Base-by-base conservation (phyloP, 2,797 vertebrate genomes). In the Heliangelus exortis region DNA sequence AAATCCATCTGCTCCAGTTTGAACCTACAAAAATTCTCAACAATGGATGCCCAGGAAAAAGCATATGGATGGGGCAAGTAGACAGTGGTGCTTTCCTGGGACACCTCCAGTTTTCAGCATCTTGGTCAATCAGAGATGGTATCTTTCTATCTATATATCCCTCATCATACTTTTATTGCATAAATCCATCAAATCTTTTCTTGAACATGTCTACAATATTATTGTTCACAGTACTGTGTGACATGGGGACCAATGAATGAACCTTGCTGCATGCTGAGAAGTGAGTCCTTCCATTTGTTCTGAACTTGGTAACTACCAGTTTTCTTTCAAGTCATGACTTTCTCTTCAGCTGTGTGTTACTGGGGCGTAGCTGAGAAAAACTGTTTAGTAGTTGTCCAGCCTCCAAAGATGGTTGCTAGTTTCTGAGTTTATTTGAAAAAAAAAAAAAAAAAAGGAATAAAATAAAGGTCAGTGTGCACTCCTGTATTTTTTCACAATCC, bases 51-150 rank as follows among this genome's bases (percentile, higher is more conserved):
- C 53, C 48, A 51, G 59, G 39, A 71, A 84, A 59, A 0, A 67
- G 7, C 4, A 36, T 4, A 43, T 0, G 1, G 18, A 22, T 0
- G 29, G n/a, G 28, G 19, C 11, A 45, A n/a, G 33, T 19, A 69
- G 41, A 71, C 83, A 62, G 23, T 34, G 22, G 3, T 41, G 23
- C 7, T 74, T 87, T 59, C 54, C 39, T 5, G 1, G 48, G 15
- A 23, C n/a, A 36, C 19, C 41, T 9, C 9, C 76, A 73, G 10
- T 41, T 31, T 85, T 86, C 31, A 34, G 19, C 3, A 1, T 10
- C 22, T 33, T 65, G 36, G 28, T 75, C 51, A 90, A 84, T 39
- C 28, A 29, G 20, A 55, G 36, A 12, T 33, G 5, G 2, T 45
- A 12, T 55, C n/a, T 47, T 86, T 86, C 58, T 33, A 10, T 12